phyloP scores from a whole-genome alignment of 2,888 invertebrate species.

The Mesoligia furuncula region DNA sequence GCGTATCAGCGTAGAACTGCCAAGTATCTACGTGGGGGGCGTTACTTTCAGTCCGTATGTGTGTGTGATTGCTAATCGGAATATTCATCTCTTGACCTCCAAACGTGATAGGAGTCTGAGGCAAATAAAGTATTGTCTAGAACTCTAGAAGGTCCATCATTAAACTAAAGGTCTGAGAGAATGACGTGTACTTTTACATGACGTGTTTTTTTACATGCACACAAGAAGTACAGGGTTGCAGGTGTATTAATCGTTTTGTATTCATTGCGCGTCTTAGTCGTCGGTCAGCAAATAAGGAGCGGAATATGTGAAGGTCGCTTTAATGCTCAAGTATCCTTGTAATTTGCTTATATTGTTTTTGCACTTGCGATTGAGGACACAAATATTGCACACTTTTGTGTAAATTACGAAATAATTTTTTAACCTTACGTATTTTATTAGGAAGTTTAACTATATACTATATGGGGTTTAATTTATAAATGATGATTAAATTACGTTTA shows the following conservation, averaged over 20 bases:
- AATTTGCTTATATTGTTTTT: constrained; percentile 22
- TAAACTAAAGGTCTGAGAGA: constrained; percentile 1
- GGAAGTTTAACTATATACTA: too few species aligned
- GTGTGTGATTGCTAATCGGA: not conserved
- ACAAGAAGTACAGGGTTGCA: constrained; percentile 8
- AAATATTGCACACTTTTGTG: constrained; percentile 28
- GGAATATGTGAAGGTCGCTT: constrained; percentile 43
- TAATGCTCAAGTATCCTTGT: constrained; percentile 29
- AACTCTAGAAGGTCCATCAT: constrained; percentile 1
- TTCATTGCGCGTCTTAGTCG: constrained; percentile 26
- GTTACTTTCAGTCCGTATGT: not conserved
- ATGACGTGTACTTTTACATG: too few species aligned
- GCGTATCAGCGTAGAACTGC: not conserved
- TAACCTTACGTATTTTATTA: not conserved
- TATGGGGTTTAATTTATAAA: too few species aligned
- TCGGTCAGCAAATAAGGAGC: constrained; percentile 44
- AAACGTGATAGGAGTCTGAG: not conserved
- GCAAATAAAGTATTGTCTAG: constrained; percentile 1
- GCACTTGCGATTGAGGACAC: constrained; percentile 23
- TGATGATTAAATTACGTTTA: too few species aligned
- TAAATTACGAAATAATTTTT: not conserved
- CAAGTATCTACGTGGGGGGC: not conserved
- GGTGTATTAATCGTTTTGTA: constrained; percentile 40
- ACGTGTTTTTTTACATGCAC: too few species aligned
- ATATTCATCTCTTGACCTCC: not conserved